phyloP scores from a whole-genome alignment of 2,888 invertebrate species.

The Platycheirus albimanus region DNA sequence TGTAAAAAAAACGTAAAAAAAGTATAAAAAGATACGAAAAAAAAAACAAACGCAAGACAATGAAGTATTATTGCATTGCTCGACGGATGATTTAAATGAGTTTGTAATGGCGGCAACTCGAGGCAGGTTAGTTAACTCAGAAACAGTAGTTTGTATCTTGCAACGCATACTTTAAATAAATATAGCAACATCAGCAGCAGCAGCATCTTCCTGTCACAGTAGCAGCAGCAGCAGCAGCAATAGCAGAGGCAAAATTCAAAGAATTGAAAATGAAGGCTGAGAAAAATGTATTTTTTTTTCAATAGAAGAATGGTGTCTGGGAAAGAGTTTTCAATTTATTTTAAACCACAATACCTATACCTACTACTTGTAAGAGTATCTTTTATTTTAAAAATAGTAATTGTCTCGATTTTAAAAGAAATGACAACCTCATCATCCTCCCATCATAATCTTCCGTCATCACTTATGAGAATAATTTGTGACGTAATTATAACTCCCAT shows the following conservation, averaged over 20 bases:
- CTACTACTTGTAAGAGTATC: not conserved
- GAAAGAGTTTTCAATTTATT: constrained; percentile 13
- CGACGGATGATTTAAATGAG: constrained; percentile 62
- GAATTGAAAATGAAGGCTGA: not conserved
- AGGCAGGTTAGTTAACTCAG: constrained; percentile 65
- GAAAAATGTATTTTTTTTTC: constrained; percentile 7
- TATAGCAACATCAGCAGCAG: not conserved
- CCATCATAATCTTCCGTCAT: constrained; percentile 11
- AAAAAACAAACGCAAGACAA: constrained; percentile 45
- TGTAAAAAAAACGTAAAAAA: constrained; percentile 16
- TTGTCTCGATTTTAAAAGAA: constrained; percentile 24
- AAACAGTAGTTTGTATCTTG: constrained; percentile 33
- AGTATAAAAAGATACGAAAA: constrained; percentile 27
- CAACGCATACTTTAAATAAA: no score
- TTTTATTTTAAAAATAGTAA: not conserved
- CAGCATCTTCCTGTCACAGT: constrained; percentile 19
- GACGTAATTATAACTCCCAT: constrained; percentile 36
- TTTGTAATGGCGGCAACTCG: constrained; percentile 59
- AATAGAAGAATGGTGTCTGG: constrained; percentile 20
- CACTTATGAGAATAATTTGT: constrained; percentile 20
- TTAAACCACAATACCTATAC: not conserved
- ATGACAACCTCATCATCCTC: constrained; percentile 11
- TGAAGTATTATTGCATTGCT: constrained; percentile 56
- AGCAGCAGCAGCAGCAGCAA: constrained; percentile 22
- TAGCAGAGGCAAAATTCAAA: constrained; percentile 2